These are phyloP conservation scores for Pelosia muscerda DNA, from an alignment of 2,888 invertebrate genomes.

Conservation along the genomic window DNA sequence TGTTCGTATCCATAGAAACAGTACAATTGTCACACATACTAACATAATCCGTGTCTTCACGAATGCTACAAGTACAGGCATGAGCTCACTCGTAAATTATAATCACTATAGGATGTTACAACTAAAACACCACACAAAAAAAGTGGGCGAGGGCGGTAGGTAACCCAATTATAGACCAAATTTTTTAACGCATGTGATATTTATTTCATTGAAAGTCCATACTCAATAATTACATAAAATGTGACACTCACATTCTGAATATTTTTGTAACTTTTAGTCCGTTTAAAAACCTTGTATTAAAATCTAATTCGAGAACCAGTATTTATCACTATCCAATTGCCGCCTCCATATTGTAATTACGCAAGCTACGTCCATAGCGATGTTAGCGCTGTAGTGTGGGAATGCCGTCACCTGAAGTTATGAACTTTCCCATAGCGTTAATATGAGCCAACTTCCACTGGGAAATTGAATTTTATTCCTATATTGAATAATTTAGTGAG, in stretches of 20 bases:
- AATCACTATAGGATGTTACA: no score
- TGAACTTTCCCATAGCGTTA: slow-evolving; percentile 67
- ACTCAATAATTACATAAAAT: slow-evolving; percentile 2
- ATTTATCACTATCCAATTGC: slow-evolving; percentile 26
- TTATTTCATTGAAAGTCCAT: not conserved
- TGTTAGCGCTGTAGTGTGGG: slow-evolving; percentile 71
- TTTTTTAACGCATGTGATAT: not conserved
- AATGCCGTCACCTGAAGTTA: slow-evolving; percentile 81
- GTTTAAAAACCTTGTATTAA: slow-evolving; percentile 9
- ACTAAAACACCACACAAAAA: not conserved
- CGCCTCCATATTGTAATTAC: slow-evolving; percentile 49
- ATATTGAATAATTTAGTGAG: slow-evolving; percentile 27
- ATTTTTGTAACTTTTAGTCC: not conserved
- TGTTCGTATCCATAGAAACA: no score
- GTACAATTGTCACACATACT: no score
- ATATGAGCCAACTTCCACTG: slow-evolving; percentile 67
- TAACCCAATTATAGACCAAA: not conserved
- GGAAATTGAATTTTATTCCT: slow-evolving; percentile 68
- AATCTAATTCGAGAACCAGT: not conserved
- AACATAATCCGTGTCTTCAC: no score
- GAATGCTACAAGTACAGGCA: no score
- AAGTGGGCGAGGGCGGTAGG: not conserved
- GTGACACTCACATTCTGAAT: not conserved
- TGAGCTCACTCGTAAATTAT: no score
- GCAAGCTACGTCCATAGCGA: slow-evolving; percentile 34